phyloP scores from a whole-genome alignment of 2,888 invertebrate species.

The Tholera decimalis region DNA sequence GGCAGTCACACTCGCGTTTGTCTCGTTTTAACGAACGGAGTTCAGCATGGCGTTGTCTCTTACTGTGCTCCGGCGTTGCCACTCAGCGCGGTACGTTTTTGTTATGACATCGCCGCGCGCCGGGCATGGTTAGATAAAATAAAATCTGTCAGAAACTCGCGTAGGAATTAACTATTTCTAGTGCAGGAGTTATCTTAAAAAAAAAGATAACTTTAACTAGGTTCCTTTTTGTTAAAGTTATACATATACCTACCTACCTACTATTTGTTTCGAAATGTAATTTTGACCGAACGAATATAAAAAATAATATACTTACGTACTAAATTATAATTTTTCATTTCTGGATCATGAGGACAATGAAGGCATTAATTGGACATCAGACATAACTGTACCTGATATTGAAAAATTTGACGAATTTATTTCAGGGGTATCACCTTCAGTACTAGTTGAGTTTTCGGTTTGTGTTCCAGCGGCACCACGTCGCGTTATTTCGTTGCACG shows the following conservation, averaged over 20 bases:
- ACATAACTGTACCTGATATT: slow-evolving; percentile 42
- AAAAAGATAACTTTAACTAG: slow-evolving; percentile 36
- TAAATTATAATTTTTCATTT: slow-evolving; percentile 38
- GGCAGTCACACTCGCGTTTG: slow-evolving; percentile 36
- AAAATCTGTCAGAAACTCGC: slow-evolving; percentile 32
- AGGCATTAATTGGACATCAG: slow-evolving; percentile 44
- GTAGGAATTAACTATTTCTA: slow-evolving; percentile 42
- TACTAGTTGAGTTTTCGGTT: too few relatives aligned
- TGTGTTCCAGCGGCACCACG: too few relatives aligned
- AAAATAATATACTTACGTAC: slow-evolving; percentile 35
- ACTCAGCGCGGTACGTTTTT: too few relatives aligned
- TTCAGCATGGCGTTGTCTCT: too few relatives aligned
- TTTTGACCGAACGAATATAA: slow-evolving; percentile 35
- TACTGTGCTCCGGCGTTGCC: slow-evolving; percentile 26
- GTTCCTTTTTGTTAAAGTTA: slow-evolving; percentile 39
- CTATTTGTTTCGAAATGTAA: too few relatives aligned
- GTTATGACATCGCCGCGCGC: too few relatives aligned
- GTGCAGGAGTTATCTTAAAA: slow-evolving; percentile 38
- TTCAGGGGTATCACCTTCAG: slow-evolving; percentile 29
- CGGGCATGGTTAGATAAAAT: too few relatives aligned
- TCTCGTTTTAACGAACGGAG: too few relatives aligned
- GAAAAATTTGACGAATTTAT: slow-evolving; percentile 50
- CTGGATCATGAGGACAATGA: slow-evolving; percentile 35
- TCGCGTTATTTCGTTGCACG: too few relatives aligned
- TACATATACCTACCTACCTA: slow-evolving; percentile 35